Evolutionary conservation across 2,888 invertebrate species (phyloP).

Genomic region (Pseudococcus jackbeardsleyi): DNA sequence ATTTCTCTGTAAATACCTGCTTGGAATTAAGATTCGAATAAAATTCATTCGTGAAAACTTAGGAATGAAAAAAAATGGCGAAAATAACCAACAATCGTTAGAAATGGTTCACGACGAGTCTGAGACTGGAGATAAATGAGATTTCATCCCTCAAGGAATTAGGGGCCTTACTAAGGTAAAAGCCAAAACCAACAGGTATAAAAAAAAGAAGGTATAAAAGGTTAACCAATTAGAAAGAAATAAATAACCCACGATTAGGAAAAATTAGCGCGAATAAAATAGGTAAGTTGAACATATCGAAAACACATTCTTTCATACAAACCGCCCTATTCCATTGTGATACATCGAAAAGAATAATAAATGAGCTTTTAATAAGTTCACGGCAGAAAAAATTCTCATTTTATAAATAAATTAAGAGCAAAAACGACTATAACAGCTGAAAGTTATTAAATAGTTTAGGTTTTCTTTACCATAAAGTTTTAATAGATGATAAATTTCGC

Average conservation of each 20-base stretch:
- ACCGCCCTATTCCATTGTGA: neutral
- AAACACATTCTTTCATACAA: neutral
- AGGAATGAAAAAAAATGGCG: neutral
- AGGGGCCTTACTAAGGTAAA: too few relatives aligned
- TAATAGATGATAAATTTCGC: conserved; percentile 55
- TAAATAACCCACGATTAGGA: neutral
- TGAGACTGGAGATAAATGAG: neutral
- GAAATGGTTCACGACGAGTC: neutral
- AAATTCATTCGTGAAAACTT: neutral
- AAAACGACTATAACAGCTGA: conserved; percentile 45
- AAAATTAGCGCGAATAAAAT: neutral
- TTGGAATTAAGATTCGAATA: neutral
- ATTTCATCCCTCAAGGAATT: neutral
- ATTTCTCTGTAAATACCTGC: neutral
- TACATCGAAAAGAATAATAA: conserved; percentile 20
- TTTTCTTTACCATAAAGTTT: conserved; percentile 51
- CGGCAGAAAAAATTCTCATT: conserved; percentile 32
- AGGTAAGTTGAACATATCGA: neutral
- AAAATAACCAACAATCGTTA: neutral
- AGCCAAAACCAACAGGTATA: too few relatives aligned
- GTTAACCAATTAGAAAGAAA: neutral
- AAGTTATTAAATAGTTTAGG: conserved; percentile 50
- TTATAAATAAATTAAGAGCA: conserved; percentile 48
- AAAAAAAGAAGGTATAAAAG: neutral
- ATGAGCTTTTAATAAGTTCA: conserved; percentile 45